A percentile compares a stretch with the other conserved stretches of the same genome.
Evolutionary conservation across 2,888 invertebrate genomes (phyloP).

Genomic region (Melanotus villosus): DNA sequence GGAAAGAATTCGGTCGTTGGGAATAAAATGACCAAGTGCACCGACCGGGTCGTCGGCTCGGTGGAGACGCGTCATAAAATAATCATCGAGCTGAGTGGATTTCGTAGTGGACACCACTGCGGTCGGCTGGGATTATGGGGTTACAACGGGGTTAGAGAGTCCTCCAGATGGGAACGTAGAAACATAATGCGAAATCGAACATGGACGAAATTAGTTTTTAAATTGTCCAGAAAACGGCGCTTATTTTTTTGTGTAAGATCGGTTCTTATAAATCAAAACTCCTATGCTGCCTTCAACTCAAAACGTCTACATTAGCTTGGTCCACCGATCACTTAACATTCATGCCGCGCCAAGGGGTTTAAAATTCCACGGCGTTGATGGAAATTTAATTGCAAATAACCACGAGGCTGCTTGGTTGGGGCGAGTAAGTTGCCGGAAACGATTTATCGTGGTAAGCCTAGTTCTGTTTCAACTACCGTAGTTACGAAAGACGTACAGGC

Average conservation of each 20-base stretch:
- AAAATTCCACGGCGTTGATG: slow-evolving; percentile 23
- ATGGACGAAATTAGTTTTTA: slow-evolving; percentile 16
- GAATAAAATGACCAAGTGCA: slow-evolving; percentile 43
- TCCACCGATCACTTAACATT: neutral
- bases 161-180: slow-evolving; percentile 30
- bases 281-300: neutral
- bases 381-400: slow-evolving; percentile 38
- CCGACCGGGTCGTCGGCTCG: slow-evolving; percentile 29
- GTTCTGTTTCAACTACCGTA: slow-evolving; percentile 19
- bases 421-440: slow-evolving; percentile 34
- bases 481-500: slow-evolving; percentile 6
- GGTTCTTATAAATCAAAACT: neutral
- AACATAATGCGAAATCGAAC: slow-evolving; percentile 30
- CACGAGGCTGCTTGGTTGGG: slow-evolving; percentile 30
- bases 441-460: slow-evolving; percentile 32
- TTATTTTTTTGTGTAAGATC: neutral
- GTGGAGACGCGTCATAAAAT: slow-evolving; percentile 45
- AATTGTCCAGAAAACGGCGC: neutral
- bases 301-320: neutral
- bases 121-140: slow-evolving; percentile 39
- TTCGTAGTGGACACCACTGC: slow-evolving; percentile 42
- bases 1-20: slow-evolving; percentile 29
- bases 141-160: slow-evolving; percentile 30
- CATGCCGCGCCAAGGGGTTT: neutral
- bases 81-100: slow-evolving; percentile 46